Evolutionary conservation across 2,888 invertebrate genomes (phyloP), one percentile per base, ranked within the genome.

Genomic region (Drosophila villosipedis): DNA sequence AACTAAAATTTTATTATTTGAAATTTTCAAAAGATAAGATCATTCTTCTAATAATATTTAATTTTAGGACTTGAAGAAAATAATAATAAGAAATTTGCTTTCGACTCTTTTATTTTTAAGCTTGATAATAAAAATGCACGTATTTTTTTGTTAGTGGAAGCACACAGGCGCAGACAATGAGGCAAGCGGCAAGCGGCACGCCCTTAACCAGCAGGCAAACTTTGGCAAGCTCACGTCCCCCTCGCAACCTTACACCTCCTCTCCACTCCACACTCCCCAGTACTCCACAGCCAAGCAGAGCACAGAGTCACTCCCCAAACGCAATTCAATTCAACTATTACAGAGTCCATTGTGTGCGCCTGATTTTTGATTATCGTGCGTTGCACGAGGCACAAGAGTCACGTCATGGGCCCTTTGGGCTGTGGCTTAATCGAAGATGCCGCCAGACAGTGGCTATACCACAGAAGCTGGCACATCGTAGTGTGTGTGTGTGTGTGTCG

Each of bases 251-350:
- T 16, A 16, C 22, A 47, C 0, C 12, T 14, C 22, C 16, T 0
- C 14, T 30, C 5, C 35, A 33, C 10, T 9, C 43, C 63, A 6
- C 19, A 16, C 19, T 31, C 39, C 39, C 37, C 30, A 9, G 43
- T 33, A 4, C 35, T 35, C 49, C 52, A 14, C 30, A 22, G 2
- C 57, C 59, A 28, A 35, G 1, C 33, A 19, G 33, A 64, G 28
- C 39, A 16, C 14, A 35, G n/a, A 52, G 47, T 52, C 58, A 69
- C 73, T 74, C 62, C 68, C 70, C 76, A 69, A 78, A 79, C 79
- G 85, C 89, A 87, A 89, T 89, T 87, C 80, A 87, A 86, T 86
- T 86, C 84, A 82, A 89, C 89, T 86, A 86, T 89, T 87, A 85
- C 87, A 72, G 74, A 78, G 73, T 71, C 84, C 80, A 89, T 87